Percentiles rank a stretch among this genome's conserved stretches.
Evolutionary conservation across 1,140 invertebrate species (phyloP).

Genomic region (Platyscapa corneri): DNA sequence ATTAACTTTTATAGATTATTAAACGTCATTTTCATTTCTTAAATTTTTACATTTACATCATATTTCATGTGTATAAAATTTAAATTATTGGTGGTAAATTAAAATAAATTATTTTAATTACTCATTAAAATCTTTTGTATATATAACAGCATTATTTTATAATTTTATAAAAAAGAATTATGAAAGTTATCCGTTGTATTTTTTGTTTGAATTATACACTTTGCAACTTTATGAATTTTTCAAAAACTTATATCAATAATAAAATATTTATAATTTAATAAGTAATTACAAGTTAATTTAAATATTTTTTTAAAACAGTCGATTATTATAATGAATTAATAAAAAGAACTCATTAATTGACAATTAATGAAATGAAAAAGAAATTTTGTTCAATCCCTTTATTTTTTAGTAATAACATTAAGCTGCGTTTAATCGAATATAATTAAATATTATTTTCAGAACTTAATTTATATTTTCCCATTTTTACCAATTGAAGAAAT

Average conservation of each 20-base stretch:
- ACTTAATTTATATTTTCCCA: not conserved
- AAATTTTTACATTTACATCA: too few relatives aligned
- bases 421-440: not conserved
- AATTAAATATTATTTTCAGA: not conserved
- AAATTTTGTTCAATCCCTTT: not conserved
- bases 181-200: too few relatives aligned
- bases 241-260: not conserved
- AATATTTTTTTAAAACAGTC: not conserved
- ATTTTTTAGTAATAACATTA: not conserved
- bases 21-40: too few relatives aligned
- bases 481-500: not conserved
- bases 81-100: too few relatives aligned
- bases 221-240: not conserved
- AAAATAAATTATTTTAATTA: too few relatives aligned
- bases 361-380: not conserved
- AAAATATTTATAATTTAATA: not conserved
- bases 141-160: too few relatives aligned
- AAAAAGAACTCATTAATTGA: not conserved
- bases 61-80: too few relatives aligned
- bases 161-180: too few relatives aligned
- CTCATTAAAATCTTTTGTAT: too few relatives aligned
- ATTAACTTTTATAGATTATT: not conserved
- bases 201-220: too few relatives aligned
- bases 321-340: conserved; percentile 5
- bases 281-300: not conserved